These are phyloP conservation scores for Macaca mulatta DNA, from an alignment of 2,113 vertebrate species.

Conservation along the genomic window DNA sequence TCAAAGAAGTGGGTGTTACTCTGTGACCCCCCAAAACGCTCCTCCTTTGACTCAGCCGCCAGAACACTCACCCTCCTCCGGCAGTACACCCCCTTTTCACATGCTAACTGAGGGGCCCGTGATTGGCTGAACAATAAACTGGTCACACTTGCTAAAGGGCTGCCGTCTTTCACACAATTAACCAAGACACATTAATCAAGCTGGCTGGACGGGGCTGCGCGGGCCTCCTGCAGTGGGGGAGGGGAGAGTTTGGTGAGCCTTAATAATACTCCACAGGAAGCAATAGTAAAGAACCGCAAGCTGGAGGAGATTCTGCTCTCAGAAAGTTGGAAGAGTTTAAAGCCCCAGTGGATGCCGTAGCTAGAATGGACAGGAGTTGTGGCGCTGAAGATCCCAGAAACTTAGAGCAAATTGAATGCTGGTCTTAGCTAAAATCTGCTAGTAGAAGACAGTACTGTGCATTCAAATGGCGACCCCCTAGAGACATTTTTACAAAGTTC, in stretches of 20 bases:
- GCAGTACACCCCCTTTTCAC: conserved; percentile 82
- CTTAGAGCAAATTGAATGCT: neutral
- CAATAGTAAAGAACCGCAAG: neutral
- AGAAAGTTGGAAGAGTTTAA: neutral
- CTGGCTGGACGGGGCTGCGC: conserved; percentile 80
- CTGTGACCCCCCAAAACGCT: conserved; percentile 84
- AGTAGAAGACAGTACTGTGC: neutral
- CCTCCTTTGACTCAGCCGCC: conserved; percentile 83
- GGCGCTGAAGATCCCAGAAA: neutral
- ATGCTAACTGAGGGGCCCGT: conserved; percentile 75
- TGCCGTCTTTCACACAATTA: conserved; percentile 87
- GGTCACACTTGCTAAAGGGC: conserved; percentile 83
- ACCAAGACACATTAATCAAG: conserved; percentile 89
- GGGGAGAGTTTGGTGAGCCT: conserved; percentile 23
- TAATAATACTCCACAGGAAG: conserved; percentile 1
- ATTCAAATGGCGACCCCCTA: neutral
- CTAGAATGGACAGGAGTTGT: neutral
- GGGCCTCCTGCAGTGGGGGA: conserved; percentile 62
- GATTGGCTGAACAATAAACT: conserved; percentile 86
- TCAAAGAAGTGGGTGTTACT: conserved; percentile 89
- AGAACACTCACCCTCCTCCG: conserved; percentile 79
- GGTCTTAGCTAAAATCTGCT: neutral
- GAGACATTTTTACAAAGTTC: neutral
- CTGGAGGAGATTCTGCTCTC: neutral
- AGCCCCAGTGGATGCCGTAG: neutral